A percentile compares a stretch with the other conserved stretches of the same genome.
Conservation (phyloP, 2,888 invertebrate species). For the Limnephilus marmoratus region DNA sequence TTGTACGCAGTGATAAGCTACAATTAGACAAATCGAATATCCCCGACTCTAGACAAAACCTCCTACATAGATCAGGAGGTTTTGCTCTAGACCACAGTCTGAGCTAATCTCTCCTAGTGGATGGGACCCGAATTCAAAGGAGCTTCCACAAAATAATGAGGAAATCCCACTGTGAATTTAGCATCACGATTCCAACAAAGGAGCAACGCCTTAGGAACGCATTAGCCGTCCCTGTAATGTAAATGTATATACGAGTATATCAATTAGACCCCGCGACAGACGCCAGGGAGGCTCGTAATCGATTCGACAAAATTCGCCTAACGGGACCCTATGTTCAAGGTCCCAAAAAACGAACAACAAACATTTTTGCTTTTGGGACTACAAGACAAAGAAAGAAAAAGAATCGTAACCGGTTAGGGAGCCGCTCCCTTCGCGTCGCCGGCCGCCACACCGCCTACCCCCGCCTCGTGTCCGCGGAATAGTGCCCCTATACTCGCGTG, state of each 20-base stretch:
- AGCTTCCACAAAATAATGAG: neutral
- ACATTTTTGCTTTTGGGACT: conserved; percentile 35
- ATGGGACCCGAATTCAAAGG: neutral
- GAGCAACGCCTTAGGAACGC: neutral
- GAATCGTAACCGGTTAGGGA: conserved; percentile 24
- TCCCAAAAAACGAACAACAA: conserved; percentile 43
- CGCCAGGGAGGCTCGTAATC: conserved; percentile 1
- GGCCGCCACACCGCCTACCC: neutral
- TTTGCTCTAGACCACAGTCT: too few species aligned
- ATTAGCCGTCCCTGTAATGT: neutral
- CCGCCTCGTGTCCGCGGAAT: neutral
- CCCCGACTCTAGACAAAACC: neutral
- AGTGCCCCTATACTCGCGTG: neutral
- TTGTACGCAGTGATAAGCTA: neutral
- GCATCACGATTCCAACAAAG: neutral
- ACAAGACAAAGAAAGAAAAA: conserved; percentile 34
- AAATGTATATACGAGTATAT: neutral
- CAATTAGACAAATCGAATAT: neutral
- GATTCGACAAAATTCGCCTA: conserved; percentile 37
- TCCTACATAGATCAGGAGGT: too few species aligned
- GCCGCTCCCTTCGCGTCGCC: neutral
- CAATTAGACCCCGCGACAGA: neutral
- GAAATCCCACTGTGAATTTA: neutral
- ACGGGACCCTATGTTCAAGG: conserved; percentile 46
- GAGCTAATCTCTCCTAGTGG: neutral